A percentile compares a stretch with the other conserved stretches of the same genome.
Conservation (phyloP, 2,113 vertebrate genomes). For the Peromyscus californicus region DNA sequence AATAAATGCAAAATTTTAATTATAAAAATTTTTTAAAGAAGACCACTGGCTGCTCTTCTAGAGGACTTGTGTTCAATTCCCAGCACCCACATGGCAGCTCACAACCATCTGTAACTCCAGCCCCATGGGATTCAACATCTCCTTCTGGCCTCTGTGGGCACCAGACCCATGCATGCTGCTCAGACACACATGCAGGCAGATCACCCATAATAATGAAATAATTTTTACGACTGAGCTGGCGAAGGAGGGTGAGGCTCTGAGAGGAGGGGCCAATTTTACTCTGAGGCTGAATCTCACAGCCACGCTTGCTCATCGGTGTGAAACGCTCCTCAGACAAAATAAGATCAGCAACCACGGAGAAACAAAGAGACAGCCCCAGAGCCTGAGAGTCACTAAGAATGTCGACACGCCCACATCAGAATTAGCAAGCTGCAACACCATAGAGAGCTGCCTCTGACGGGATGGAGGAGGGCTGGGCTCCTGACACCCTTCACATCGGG, state of each 20-base stretch:
- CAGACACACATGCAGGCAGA: not conserved
- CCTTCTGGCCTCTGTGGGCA: not conserved
- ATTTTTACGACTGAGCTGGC: not conserved
- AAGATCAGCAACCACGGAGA: not conserved
- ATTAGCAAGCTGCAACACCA: rapidly evolving
- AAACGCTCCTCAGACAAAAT: not conserved
- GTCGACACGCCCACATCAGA: not conserved
- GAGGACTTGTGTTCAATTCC: not conserved
- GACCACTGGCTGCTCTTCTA: not conserved
- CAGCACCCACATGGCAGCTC: not conserved
- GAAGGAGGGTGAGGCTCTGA: not conserved
- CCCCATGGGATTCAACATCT: not conserved
- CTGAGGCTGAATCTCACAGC: not conserved
- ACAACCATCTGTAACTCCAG: not conserved
- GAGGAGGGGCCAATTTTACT: not conserved
- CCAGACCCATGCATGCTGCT: not conserved
- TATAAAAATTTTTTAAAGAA: not conserved
- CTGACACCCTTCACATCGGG: not conserved
- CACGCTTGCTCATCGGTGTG: not conserved
- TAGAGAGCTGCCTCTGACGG: not conserved
- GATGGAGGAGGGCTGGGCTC: not conserved
- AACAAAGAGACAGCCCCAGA: not conserved
- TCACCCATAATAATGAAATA: not conserved
- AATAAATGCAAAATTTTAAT: no score
- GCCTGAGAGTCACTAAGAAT: not conserved